Evolutionary conservation across 2,888 invertebrate genomes (phyloP).

Genomic region (Dinocampus coccinellae): DNA sequence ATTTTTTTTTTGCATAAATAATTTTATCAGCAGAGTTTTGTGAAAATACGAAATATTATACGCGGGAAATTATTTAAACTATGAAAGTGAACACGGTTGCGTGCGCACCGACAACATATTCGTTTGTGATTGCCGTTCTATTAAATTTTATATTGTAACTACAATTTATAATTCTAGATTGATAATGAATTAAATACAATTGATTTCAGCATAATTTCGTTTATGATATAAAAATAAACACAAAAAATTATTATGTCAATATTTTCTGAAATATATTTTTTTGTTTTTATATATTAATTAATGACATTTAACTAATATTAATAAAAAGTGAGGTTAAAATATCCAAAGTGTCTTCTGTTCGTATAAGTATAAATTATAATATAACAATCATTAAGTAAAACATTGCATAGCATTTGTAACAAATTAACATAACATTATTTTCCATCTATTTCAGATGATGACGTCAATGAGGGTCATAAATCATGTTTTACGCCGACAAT

Average conservation of each 20-base stretch:
- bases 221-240: not conserved
- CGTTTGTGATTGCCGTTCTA: not conserved
- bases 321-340: not conserved
- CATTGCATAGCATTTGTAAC: no score
- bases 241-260: not conserved
- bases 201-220: not conserved
- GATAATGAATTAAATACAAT: not conserved
- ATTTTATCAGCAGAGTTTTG: not conserved
- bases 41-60: no score
- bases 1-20: not conserved
- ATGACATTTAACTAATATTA: not conserved
- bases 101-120: no score
- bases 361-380: not conserved
- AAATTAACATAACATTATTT: not conserved
- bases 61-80: no score
- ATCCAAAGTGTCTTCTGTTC: not conserved
- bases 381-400: no score
- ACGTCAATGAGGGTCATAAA: conserved; percentile 53
- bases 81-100: no score
- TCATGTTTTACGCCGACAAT: conserved; percentile 48
- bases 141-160: not conserved
- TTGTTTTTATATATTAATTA: not conserved
- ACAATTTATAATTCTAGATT: not conserved
- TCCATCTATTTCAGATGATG: conserved; percentile 51
- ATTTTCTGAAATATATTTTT: not conserved